Conservation (phyloP, 2,113 vertebrate species). For the Eolophus roseicapilla region DNA sequence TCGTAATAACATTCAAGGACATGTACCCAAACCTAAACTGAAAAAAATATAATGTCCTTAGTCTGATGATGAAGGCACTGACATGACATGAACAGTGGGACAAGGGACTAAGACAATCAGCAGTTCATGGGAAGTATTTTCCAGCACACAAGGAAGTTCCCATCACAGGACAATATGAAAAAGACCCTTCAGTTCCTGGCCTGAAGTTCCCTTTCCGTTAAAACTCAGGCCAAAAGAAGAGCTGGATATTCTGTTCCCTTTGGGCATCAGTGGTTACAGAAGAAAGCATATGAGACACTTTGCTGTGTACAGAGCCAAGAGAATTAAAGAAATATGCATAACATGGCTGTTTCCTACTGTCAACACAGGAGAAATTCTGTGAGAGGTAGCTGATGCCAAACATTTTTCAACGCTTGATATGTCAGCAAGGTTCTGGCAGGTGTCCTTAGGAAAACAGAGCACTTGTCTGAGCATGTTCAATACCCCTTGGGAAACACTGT, state of each 20-base stretch:
- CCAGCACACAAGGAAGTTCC: neutral
- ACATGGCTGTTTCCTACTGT: conserved; percentile 44
- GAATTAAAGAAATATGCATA: conserved; percentile 54
- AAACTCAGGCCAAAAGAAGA: neutral
- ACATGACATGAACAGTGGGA: neutral
- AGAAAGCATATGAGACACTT: neutral
- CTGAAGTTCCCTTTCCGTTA: neutral
- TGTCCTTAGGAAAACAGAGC: conserved; percentile 49
- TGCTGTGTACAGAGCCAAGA: neutral
- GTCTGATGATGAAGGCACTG: neutral
- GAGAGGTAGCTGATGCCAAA: conserved; percentile 21
- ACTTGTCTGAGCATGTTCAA: conserved; percentile 46
- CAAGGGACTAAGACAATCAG: neutral
- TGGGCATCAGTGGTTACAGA: neutral
- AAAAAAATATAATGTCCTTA: neutral
- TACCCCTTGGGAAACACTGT: conserved; percentile 37
- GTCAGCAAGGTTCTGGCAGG: conserved; percentile 56
- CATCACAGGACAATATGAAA: neutral
- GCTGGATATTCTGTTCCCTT: neutral
- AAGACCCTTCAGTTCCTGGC: neutral
- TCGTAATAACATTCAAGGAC: neutral
- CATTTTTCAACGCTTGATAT: conserved; percentile 40
- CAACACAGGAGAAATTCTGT: conserved; percentile 14
- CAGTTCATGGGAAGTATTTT: neutral
- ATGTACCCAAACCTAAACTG: neutral